A percentile compares a stretch with the other conserved stretches of the same genome.
Conservation (phyloP, 2,113 vertebrate species). For the Lonchura striata region DNA sequence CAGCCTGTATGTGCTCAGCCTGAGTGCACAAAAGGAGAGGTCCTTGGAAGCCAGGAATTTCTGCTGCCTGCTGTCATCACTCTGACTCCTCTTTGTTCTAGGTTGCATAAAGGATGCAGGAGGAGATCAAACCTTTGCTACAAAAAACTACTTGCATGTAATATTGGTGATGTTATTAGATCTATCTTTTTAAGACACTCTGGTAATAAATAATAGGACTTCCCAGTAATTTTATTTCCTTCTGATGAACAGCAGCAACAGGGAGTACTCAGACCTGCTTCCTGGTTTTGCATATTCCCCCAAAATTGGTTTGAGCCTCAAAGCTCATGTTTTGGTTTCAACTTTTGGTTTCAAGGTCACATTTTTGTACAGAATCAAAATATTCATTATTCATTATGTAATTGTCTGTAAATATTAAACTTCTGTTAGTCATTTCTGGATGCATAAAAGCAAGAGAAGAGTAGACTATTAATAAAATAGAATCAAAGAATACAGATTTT, state of each 20-base stretch:
- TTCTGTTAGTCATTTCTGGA: neutral
- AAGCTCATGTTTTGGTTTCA: neutral
- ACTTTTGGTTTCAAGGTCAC: neutral
- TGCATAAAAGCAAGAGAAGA: neutral
- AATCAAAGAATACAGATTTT: neutral
- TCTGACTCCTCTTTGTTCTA: neutral
- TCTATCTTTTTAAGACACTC: neutral
- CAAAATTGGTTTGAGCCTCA: neutral
- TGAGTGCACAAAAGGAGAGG: neutral
- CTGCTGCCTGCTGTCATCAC: neutral
- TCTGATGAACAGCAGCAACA: neutral
- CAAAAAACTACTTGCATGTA: neutral
- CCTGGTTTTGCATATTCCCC: neutral
- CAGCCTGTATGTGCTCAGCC: neutral
- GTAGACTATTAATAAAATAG: neutral
- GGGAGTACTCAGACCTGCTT: neutral
- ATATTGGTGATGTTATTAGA: neutral
- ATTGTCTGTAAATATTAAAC: neutral
- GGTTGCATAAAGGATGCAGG: neutral
- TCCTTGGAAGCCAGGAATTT: neutral
- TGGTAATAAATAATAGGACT: neutral
- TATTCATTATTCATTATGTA: neutral
- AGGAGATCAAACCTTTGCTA: neutral
- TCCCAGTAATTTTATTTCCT: neutral
- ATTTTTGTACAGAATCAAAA: neutral